Evolutionary conservation across 2,888 invertebrate genomes (phyloP).

Genomic region (Andricus curvator): DNA sequence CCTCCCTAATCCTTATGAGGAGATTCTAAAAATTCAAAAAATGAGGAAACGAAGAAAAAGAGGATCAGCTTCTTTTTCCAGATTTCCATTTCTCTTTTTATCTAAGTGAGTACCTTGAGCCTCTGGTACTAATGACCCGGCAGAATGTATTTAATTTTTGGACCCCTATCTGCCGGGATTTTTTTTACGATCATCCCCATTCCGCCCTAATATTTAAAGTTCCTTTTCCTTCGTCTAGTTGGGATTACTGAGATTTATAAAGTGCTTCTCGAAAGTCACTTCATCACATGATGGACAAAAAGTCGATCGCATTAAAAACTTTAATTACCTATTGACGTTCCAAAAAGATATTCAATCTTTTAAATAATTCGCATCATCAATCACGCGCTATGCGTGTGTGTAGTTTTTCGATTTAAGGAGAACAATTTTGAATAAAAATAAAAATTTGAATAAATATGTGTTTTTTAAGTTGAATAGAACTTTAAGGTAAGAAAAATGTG

Average conservation of each 20-base stretch:
- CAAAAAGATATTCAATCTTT: not conserved
- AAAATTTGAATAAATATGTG: no score
- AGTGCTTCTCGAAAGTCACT: slow-evolving; percentile 4
- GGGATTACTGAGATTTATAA: slow-evolving; percentile 33
- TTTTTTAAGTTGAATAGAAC: no score
- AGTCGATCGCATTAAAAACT: slow-evolving; percentile 1
- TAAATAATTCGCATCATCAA: not conserved
- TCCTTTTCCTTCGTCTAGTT: not conserved
- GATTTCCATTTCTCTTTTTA: not conserved
- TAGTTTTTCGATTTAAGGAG: no score
- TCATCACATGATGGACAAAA: not conserved
- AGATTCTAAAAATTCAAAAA: slow-evolving; percentile 26
- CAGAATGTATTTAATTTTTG: slow-evolving; percentile 19
- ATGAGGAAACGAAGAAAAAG: slow-evolving; percentile 1
- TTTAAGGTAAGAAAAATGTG: no score
- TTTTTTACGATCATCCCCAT: slow-evolving; percentile 15
- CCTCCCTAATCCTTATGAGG: not conserved
- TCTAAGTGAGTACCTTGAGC: not conserved
- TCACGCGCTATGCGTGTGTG: no score
- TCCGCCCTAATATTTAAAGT: not conserved
- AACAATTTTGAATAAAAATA: no score
- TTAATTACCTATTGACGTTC: not conserved
- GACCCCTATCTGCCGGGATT: not conserved
- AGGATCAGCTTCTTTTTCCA: not conserved
- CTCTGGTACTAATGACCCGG: not conserved